Evolutionary conservation across 2,888 invertebrate species (phyloP), one percentile per base, ranked within the genome.

Genomic region (Xanthostigma xanthostigma): DNA sequence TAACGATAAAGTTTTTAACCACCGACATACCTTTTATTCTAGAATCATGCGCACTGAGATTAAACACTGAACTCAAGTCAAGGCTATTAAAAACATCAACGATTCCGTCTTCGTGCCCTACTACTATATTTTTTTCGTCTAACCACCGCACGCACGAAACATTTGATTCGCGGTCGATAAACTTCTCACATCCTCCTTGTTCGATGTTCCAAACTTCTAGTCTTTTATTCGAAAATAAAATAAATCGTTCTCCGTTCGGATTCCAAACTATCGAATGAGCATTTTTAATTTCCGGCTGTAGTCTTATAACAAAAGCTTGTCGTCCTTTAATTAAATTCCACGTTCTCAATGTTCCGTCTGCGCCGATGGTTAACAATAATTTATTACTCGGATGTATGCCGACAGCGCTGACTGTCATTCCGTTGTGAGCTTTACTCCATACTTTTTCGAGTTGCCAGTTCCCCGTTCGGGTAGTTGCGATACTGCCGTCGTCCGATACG

Each of bases 321-420:
- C 92, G 76, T 0, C 94, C 95, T 65, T 91, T 93, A 1, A 95
- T 74, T 52, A 96, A 72, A 71, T 96, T 94, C 96, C 96, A 96
- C 3, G 94, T 94, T 58, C 84, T 73, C 42, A 96, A 65, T 6
- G 85, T 82, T 56, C 78, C 79, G 66, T 96, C 94, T 44, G 78
- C 79, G 12, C 93, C 91, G 38, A 93, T 75, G 10, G 92, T 86
- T 9, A 96, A 67, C 0, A 91, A 90, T 54, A 95, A 60, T 68
- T 92, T 93, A 11, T 92, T 92, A 57, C 83, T 82, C 2, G 92
- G 88, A 71, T 96, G 95, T 44, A 94, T 74, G 45, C 86, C 79
- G 47, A 94, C 69, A 53, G 79, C 76, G 50, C 79, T 78, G 1
- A 95, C 77, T 5, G 81, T 73, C 54, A 72, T 71, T 47, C 84